phyloP scores from a whole-genome alignment of 2,888 invertebrate genomes.

The Agonopterix subpropinquella region DNA sequence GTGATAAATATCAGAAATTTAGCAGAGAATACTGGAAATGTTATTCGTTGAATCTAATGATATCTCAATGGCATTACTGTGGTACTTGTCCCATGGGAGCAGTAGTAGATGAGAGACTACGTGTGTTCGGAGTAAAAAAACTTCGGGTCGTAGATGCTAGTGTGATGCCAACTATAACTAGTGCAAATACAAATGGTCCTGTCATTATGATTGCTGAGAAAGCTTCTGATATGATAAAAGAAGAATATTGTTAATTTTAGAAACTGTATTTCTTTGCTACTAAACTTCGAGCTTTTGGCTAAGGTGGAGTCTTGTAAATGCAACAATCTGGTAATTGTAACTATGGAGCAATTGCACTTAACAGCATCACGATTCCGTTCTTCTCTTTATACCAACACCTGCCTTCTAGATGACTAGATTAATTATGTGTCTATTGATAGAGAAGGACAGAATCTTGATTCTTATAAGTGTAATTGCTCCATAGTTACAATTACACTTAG shows the following conservation, averaged over 20 bases:
- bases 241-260: conserved; percentile 7
- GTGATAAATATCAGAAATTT: conserved; percentile 19
- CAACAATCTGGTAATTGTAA: too few species aligned
- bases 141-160: conserved; percentile 83
- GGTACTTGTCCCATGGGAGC: conserved; percentile 48
- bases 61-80: conserved; percentile 74
- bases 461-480: too few species aligned
- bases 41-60: conserved; percentile 44
- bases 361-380: too few species aligned
- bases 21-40: conserved; percentile 42
- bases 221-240: conserved; percentile 18
- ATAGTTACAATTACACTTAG: too few species aligned
- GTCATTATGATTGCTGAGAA: conserved; percentile 87
- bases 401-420: too few species aligned
- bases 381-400: too few species aligned
- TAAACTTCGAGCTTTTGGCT: too few species aligned
- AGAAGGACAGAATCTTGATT: too few species aligned
- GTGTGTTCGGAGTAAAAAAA: conserved; percentile 77
- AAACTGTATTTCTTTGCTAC: too few species aligned
- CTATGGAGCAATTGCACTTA: too few species aligned
- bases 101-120: conserved; percentile 78
- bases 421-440: too few species aligned
- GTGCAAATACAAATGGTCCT: conserved; percentile 84
- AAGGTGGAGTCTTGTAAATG: too few species aligned
- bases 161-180: conserved; percentile 83